Conservation (phyloP, 2,113 vertebrate genomes). For the Manacus vitellinus region DNA sequence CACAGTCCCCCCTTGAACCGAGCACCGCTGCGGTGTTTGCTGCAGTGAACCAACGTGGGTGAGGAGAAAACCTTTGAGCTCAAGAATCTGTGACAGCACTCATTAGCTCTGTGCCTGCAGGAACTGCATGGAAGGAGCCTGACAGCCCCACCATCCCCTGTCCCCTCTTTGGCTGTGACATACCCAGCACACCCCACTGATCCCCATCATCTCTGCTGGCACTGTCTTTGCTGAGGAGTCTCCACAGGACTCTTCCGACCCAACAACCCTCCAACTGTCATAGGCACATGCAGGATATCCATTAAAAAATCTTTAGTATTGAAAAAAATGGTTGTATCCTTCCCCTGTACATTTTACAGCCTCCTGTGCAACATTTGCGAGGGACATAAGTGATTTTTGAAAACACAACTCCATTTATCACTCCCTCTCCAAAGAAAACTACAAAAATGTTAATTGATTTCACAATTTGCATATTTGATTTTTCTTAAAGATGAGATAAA, state of each 20-base stretch:
- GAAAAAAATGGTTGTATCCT: background rate
- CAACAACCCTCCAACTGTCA: background rate
- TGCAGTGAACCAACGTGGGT: background rate
- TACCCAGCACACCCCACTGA: background rate
- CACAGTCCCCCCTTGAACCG: background rate
- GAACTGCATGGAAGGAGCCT: background rate
- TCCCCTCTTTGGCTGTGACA: background rate
- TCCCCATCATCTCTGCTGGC: background rate
- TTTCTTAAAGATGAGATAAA: constrained; percentile 32
- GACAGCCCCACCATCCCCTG: background rate
- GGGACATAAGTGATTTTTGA: background rate
- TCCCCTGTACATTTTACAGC: background rate
- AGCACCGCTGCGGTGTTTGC: background rate
- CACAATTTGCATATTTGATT: constrained; percentile 51
- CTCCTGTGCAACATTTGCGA: background rate
- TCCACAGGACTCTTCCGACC: background rate
- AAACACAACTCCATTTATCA: background rate
- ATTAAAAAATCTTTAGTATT: background rate
- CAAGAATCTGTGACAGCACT: background rate
- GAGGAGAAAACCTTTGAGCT: background rate
- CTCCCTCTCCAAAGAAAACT: constrained; percentile 8
- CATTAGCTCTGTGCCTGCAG: background rate
- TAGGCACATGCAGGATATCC: background rate
- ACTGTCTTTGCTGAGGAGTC: background rate
- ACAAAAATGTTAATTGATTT: constrained; percentile 51